phyloP scores from a whole-genome alignment of 2,797 vertebrate genomes.

The Gila robusta region DNA sequence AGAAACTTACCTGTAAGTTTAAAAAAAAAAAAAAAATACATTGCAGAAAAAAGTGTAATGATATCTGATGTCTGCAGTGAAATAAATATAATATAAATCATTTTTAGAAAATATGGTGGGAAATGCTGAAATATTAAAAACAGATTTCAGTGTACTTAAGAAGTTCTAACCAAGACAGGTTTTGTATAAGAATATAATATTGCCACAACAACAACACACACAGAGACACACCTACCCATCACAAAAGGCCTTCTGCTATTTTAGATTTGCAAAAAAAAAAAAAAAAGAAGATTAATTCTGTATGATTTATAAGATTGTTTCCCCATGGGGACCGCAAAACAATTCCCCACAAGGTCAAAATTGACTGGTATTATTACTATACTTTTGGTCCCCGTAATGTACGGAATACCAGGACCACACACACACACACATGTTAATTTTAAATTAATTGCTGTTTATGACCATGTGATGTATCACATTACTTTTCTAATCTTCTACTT shows the following conservation, averaged over 20 bases:
- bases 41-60: neutral
- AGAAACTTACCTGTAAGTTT: neutral
- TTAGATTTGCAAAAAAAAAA: neutral
- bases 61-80: neutral
- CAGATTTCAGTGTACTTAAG: neutral
- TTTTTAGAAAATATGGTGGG: neutral
- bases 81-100: neutral
- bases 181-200: too few relatives aligned
- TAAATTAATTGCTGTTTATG: neutral
- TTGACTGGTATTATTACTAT: too few relatives aligned
- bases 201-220: too few relatives aligned
- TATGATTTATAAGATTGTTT: neutral
- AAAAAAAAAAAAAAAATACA: neutral
- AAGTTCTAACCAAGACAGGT: neutral
- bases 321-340: too few relatives aligned
- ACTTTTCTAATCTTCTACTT: neutral
- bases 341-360: too few relatives aligned
- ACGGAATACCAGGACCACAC: neutral
- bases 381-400: neutral
- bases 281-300: too few relatives aligned
- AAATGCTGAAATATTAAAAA: neutral
- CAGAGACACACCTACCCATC: too few relatives aligned
- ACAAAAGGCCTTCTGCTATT: neutral
- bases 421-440: neutral
- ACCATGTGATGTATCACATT: neutral